A percentile compares a stretch with the other conserved stretches of the same genome.
Evolutionary conservation across 2,888 invertebrate species (phyloP).

Genomic region (Lysandra bellargus): DNA sequence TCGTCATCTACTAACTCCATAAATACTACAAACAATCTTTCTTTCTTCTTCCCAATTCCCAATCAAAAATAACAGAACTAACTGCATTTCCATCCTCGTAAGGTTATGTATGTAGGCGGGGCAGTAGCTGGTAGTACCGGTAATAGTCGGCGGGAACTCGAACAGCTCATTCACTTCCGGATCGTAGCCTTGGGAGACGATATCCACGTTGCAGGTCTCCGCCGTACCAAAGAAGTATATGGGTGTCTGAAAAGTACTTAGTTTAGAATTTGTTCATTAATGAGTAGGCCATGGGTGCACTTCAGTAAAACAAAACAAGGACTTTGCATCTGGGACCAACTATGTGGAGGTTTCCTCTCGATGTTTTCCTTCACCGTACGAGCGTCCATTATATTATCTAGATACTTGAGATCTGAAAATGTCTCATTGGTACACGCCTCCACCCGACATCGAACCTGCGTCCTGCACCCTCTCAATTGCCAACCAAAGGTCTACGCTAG

Average conservation of each 20-base stretch:
- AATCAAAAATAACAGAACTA: conserved; percentile 36
- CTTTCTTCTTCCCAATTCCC: neutral
- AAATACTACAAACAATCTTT: neutral
- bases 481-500: too few relatives aligned
- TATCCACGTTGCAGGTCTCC: conserved; percentile 63
- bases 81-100: conserved; percentile 75
- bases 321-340: too few relatives aligned
- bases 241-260: conserved; percentile 49
- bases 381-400: too few relatives aligned
- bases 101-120: conserved; percentile 68
- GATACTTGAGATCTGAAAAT: too few relatives aligned
- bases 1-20: neutral
- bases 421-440: too few relatives aligned
- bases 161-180: conserved; percentile 64
- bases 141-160: conserved; percentile 71
- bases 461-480: too few relatives aligned
- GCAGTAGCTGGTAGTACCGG: conserved; percentile 68
- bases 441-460: too few relatives aligned
- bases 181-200: conserved; percentile 69
- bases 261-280: neutral
- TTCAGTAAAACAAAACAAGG: too few relatives aligned
- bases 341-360: too few relatives aligned
- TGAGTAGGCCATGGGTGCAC: neutral
- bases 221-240: conserved; percentile 65
- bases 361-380: too few relatives aligned